phyloP scores from a whole-genome alignment of 2,888 invertebrate species.

The Pemphredon lugubris region DNA sequence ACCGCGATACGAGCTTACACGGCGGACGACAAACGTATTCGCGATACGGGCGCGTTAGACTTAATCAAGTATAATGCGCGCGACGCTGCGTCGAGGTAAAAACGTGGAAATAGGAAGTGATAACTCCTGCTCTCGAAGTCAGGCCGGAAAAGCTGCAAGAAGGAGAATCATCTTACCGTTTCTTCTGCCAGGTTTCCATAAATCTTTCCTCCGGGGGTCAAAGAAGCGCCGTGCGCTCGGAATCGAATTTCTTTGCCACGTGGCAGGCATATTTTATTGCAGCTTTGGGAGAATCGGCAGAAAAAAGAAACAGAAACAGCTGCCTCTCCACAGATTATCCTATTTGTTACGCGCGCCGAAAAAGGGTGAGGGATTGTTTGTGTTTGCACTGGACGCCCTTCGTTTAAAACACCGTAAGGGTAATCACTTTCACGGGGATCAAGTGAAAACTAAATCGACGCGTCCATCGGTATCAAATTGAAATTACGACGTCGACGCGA shows the following conservation, averaged over 20 bases:
- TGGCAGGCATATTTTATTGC: conserved; percentile 69
- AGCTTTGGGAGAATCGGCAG: conserved; percentile 45
- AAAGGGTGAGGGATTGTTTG: conserved; percentile 41
- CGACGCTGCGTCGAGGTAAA: background rate
- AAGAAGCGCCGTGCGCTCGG: conserved; percentile 54
- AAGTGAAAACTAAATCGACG: background rate
- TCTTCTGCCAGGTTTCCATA: conserved; percentile 64
- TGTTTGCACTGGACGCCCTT: conserved; percentile 31
- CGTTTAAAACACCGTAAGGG: conserved; percentile 41
- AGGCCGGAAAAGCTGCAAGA: conserved; percentile 33
- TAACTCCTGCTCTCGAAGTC: conserved; percentile 27
- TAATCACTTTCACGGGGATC: conserved; percentile 32
- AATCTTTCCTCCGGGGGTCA: conserved; percentile 64
- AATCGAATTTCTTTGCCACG: conserved; percentile 71
- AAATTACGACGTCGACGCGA: too few species aligned
- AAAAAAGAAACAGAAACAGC: conserved; percentile 59
- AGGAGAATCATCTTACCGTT: conserved; percentile 53
- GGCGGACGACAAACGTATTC: too few species aligned
- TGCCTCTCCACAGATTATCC: conserved; percentile 37
- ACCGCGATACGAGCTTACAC: background rate
- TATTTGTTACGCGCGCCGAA: conserved; percentile 56
- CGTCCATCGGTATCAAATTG: background rate
- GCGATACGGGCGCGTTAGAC: too few species aligned
- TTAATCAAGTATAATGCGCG: conserved; percentile 7
- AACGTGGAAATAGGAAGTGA: conserved; percentile 14